These are phyloP conservation scores for Endomychus coccineus DNA, from an alignment of 2,888 invertebrate species.

Conservation along the genomic window DNA sequence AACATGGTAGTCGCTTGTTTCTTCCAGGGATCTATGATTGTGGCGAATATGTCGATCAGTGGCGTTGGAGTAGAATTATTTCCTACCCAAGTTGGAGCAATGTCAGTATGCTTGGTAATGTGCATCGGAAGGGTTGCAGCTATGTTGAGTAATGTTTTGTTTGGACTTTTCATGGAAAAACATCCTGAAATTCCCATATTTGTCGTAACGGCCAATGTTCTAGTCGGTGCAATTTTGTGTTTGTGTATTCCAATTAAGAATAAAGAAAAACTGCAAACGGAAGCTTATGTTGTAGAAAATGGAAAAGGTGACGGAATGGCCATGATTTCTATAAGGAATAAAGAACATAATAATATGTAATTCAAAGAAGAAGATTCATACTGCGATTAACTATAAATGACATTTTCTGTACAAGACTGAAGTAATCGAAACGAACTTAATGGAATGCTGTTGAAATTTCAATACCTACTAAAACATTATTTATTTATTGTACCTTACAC, in stretches of 20 bases:
- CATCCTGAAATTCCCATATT: slow-evolving; percentile 58
- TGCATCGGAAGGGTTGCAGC: slow-evolving; percentile 60
- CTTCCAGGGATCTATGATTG: slow-evolving; percentile 47
- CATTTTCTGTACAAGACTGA: too few species aligned
- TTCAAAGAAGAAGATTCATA: too few species aligned
- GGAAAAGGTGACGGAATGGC: too few species aligned
- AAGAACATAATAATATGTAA: too few species aligned
- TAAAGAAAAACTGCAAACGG: slow-evolving; percentile 7
- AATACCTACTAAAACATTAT: too few species aligned
- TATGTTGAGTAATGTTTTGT: slow-evolving; percentile 56
- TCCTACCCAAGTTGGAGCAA: slow-evolving; percentile 47
- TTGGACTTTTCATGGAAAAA: slow-evolving; percentile 56
- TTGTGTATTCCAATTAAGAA: slow-evolving; percentile 29
- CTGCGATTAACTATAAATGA: too few species aligned
- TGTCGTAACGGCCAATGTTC: slow-evolving; percentile 49
- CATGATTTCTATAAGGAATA: too few species aligned
- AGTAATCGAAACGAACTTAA: too few species aligned
- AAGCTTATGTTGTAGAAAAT: too few species aligned
- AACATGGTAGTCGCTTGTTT: slow-evolving; percentile 52
- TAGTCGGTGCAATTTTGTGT: slow-evolving; percentile 42
- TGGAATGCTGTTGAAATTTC: too few species aligned
- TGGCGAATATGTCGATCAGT: slow-evolving; percentile 44
- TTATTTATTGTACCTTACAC: too few species aligned
- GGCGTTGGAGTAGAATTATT: slow-evolving; percentile 39
- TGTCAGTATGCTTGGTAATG: slow-evolving; percentile 58